These are phyloP conservation scores for Oenanthe melanoleuca DNA, from an alignment of 2,113 vertebrate genomes.

Conservation along the genomic window DNA sequence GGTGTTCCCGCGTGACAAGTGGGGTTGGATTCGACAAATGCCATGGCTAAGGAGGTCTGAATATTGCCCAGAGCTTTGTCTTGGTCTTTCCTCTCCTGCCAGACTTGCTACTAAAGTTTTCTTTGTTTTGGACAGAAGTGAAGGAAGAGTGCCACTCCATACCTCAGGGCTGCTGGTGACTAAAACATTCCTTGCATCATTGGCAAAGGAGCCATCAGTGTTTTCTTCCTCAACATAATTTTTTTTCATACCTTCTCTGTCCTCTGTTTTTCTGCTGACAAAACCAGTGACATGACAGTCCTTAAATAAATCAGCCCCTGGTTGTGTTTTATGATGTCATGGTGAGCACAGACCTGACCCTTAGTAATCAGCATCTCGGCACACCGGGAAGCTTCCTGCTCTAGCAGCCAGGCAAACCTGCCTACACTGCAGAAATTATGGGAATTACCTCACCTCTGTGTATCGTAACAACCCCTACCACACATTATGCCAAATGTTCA, in stretches of 20 bases:
- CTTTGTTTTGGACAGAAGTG: not conserved
- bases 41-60: not conserved
- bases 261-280: conserved; percentile 13
- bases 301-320: conserved; percentile 42
- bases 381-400: conserved; percentile 63
- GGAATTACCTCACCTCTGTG: conserved; percentile 76
- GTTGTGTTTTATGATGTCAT: conserved; percentile 62
- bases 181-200: not conserved
- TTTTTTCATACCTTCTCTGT: fast-evolving
- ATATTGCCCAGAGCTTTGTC: not conserved
- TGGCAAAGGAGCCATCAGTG: not conserved
- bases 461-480: conserved; percentile 65
- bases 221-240: not conserved
- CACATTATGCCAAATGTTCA: conserved; percentile 69
- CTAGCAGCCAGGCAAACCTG: conserved; percentile 55
- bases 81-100: not conserved
- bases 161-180: not conserved
- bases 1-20: not conserved
- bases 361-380: conserved; percentile 59
- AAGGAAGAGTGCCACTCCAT: not conserved
- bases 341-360: conserved; percentile 61
- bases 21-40: not conserved
- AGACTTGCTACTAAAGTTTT: not conserved
- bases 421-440: conserved; percentile 65
- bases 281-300: conserved; percentile 38